Evolutionary conservation across 2,888 invertebrate species (phyloP), one percentile per base, ranked within the genome.

Genomic region (Leucophenga montana): DNA sequence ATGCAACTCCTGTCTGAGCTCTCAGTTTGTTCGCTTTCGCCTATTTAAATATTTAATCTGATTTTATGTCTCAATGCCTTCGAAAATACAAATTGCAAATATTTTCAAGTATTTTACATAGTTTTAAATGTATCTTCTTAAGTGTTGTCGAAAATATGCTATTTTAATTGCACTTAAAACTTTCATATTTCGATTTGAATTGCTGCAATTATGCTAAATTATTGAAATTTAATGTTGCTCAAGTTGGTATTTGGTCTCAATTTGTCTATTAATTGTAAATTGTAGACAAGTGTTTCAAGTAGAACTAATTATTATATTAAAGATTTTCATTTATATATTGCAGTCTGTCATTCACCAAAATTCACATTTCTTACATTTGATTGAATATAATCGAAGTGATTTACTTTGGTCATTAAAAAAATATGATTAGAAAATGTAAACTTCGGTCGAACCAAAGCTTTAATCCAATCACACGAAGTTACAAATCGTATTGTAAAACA

Each of bases 41-140:
- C 69, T 72, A 77, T 82, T 84, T 79, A 81, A 84, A 85, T 83
- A 84, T 80, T 78, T 84, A 78, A 84, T 78, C 77, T 75, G 84
- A 82, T 85, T 83, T 85, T 75, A 74, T 76, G 74, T 74, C 77
- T 78, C 73, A 76, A 78, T 81, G 77, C 78, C 74, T 73, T 68
- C 67, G 18, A 66, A 54, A 46, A 50, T 18, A 50, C 2, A 50
- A 50, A 50, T 57, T 57, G 9, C 33, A 59, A 59, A 33, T 16
- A 59, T 33, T 59, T 59, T 59, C n/a, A 1, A 33, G 33, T 31
- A 59, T 59, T 39, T 59, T n/a, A 31, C 59, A 59, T 8, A 39
- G 18, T 14, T 33, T 59, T 56, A 14, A 56, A 50, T 50, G 18
- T 8, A 18, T n/a, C 6, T 50, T 16, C n/a, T 33, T 9, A 59